Percentiles rank a stretch among this genome's conserved stretches.
phyloP scores from a whole-genome alignment of 2,797 vertebrate species.

The Forpus xanthops region DNA sequence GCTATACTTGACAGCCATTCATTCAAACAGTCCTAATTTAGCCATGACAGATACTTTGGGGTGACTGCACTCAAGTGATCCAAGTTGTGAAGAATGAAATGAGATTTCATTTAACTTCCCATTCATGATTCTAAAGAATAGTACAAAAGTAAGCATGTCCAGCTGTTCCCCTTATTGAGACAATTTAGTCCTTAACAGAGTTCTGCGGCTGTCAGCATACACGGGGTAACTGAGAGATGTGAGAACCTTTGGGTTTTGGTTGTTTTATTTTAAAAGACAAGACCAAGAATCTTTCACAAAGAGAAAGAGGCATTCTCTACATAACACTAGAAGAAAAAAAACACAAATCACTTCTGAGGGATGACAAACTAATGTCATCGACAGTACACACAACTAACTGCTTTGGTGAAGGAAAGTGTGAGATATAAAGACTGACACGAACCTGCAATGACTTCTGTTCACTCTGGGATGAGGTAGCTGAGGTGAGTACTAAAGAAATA shows the following conservation, averaged over 20 bases:
- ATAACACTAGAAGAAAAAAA: neutral
- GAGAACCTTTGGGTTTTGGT: neutral
- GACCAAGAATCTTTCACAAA: neutral
- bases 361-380: neutral
- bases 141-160: neutral
- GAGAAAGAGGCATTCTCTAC: neutral
- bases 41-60: neutral
- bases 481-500: neutral
- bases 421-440: neutral
- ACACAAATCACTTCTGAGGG: accelerated
- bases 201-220: neutral
- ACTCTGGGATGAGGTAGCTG: neutral
- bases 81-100: neutral
- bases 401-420: neutral
- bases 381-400: neutral
- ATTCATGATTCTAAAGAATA: neutral
- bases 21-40: neutral
- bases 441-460: neutral
- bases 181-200: neutral
- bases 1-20: neutral
- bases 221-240: neutral
- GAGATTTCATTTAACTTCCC: neutral
- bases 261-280: neutral
- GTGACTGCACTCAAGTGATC: neutral
- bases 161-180: neutral